Conservation (phyloP, 2,797 vertebrate species). For the Pseudochirops corinnae region DNA sequence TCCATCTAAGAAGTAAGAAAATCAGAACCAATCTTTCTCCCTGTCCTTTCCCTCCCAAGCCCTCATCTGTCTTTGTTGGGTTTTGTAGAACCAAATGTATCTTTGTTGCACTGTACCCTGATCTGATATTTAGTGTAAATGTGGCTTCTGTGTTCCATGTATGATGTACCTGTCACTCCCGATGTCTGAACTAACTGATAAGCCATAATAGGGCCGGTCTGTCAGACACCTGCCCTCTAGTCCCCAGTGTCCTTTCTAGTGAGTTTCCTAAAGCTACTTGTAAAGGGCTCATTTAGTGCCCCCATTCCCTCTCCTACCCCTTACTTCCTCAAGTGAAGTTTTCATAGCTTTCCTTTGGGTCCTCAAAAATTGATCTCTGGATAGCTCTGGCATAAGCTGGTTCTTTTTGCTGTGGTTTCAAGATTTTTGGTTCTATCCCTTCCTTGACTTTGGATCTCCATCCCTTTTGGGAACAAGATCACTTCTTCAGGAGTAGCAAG, state of each 20-base stretch:
- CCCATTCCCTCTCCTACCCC: conserved; percentile 17
- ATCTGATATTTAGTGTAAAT: conserved; percentile 68
- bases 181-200: conserved; percentile 84
- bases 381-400: not conserved
- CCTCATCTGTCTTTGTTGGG: conserved; percentile 68
- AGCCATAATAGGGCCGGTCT: conserved; percentile 86
- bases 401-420: not conserved
- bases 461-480: not conserved
- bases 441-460: not conserved
- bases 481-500: conserved; percentile 43
- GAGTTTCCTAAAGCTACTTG: conserved; percentile 59
- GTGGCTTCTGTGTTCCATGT: conserved; percentile 79
- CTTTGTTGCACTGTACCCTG: conserved; percentile 40
- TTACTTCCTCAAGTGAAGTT: not conserved
- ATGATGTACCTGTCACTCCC: conserved; percentile 69
- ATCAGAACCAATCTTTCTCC: not conserved
- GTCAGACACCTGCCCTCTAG: conserved; percentile 51
- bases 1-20: conserved; percentile 41
- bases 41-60: not conserved
- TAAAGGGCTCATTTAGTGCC: conserved; percentile 61
- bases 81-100: conserved; percentile 54
- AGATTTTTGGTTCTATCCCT: not conserved
- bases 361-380: not conserved
- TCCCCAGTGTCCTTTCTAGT: conserved; percentile 58
- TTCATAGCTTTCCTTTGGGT: conserved; percentile 43